Conservation (phyloP, 2,888 invertebrate genomes). For the Ceraclea dissimilis region DNA sequence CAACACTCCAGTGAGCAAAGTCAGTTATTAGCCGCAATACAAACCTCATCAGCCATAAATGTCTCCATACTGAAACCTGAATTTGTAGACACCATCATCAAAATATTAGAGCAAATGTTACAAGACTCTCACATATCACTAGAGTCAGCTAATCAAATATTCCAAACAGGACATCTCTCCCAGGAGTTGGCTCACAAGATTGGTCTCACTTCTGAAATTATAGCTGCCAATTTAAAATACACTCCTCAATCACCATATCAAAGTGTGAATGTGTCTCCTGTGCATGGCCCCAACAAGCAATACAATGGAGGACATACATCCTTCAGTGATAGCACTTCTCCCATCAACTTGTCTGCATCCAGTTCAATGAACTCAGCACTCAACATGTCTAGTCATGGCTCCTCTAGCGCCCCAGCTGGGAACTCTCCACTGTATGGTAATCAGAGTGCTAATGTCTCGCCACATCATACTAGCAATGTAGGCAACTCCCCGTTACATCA, state of each 20-base stretch:
- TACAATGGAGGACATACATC: constrained; percentile 26
- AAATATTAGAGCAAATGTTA: constrained; percentile 37
- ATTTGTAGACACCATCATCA: constrained; percentile 42
- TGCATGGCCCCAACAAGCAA: constrained; percentile 25
- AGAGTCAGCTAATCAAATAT: constrained; percentile 39
- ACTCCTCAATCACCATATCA: constrained; percentile 35
- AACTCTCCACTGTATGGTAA: constrained; percentile 19
- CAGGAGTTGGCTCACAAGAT: constrained; percentile 45
- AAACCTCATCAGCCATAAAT: constrained; percentile 32
- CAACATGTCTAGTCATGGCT: constrained; percentile 17
- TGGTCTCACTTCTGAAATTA: constrained; percentile 45
- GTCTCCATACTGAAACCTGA: constrained; percentile 37
- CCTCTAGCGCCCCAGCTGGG: constrained; percentile 9
- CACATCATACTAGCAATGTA: constrained; percentile 16
- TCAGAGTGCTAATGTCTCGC: constrained; percentile 22
- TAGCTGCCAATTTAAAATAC: constrained; percentile 29
- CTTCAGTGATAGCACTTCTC: constrained; percentile 31
- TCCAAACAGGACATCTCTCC: constrained; percentile 41
- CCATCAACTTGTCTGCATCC: constrained; percentile 19
- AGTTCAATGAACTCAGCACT: constrained; percentile 34
- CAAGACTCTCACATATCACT: constrained; percentile 39
- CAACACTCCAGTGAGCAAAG: constrained; percentile 28
- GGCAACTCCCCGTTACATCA: constrained; percentile 54
- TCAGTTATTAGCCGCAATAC: constrained; percentile 24
- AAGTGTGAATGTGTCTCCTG: constrained; percentile 35